Percentiles rank a stretch among this genome's conserved stretches.
Conservation (phyloP, 2,888 invertebrate species). For the Arge pagana region DNA sequence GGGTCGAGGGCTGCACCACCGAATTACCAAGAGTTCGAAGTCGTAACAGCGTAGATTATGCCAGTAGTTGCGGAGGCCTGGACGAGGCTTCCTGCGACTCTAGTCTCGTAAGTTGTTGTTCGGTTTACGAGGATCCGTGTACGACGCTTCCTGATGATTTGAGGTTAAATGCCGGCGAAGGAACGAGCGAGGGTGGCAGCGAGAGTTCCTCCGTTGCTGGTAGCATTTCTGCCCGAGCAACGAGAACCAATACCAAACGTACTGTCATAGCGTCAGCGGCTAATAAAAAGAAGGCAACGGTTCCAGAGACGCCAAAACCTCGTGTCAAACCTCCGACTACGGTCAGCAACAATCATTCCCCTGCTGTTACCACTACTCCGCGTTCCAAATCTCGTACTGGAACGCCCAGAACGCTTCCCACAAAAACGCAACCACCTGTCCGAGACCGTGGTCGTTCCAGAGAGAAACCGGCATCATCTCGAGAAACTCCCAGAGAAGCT, state of each 20-base stretch:
- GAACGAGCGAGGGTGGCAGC: constrained; percentile 74
- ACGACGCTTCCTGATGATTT: constrained; percentile 57
- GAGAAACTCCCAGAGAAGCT: constrained; percentile 59
- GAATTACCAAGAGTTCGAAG: constrained; percentile 60
- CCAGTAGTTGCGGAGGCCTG: constrained; percentile 67
- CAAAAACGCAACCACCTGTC: constrained; percentile 62
- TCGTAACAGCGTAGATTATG: constrained; percentile 68
- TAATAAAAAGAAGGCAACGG: constrained; percentile 64
- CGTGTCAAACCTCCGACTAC: constrained; percentile 35
- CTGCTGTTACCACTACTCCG: constrained; percentile 54
- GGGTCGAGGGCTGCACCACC: constrained; percentile 71
- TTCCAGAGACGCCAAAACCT: constrained; percentile 60
- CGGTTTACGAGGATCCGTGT: constrained; percentile 70
- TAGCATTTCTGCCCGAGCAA: constrained; percentile 46
- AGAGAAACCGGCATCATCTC: constrained; percentile 63
- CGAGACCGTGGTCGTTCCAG: constrained; percentile 66
- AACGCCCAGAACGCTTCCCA: constrained; percentile 46
- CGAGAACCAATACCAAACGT: constrained; percentile 33
- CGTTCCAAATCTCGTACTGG: constrained; percentile 62
- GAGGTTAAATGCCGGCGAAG: constrained; percentile 54
- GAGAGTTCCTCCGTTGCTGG: constrained; percentile 77
- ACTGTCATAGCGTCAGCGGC: constrained; percentile 25
- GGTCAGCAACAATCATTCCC: constrained; percentile 11
- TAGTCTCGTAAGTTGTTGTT: constrained; percentile 77
- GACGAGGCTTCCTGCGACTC: constrained; percentile 77